phyloP scores from a whole-genome alignment of 2,888 invertebrate genomes.

The Drosophila robusta region DNA sequence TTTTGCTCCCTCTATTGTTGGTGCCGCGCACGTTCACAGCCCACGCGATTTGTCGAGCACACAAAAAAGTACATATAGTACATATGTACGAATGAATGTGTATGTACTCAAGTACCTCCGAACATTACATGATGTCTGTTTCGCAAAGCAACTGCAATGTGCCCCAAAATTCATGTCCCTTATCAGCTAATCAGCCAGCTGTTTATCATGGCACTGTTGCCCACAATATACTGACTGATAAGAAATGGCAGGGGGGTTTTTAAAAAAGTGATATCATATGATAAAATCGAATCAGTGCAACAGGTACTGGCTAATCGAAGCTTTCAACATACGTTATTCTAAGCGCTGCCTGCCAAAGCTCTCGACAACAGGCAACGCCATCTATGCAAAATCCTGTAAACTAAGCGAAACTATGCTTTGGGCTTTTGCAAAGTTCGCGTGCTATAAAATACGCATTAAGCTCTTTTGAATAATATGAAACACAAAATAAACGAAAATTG shows the following conservation, averaged over 20 bases:
- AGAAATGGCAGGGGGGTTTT: constrained; percentile 5
- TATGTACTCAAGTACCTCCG: background rate
- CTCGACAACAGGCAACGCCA: constrained; percentile 34
- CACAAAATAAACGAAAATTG: constrained; percentile 25
- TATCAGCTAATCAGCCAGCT: constrained; percentile 33
- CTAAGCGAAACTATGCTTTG: constrained; percentile 9
- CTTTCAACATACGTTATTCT: constrained; percentile 23
- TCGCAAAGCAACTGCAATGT: constrained; percentile 18
- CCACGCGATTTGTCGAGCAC: constrained; percentile 33
- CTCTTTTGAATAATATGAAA: constrained; percentile 14
- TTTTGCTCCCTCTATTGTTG: constrained; percentile 17
- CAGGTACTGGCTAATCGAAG: constrained; percentile 34
- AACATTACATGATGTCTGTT: constrained; percentile 6
- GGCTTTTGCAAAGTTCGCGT: constrained; percentile 23
- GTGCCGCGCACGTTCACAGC: constrained; percentile 40
- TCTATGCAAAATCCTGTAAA: constrained; percentile 44
- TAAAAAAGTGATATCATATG: constrained; percentile 1
- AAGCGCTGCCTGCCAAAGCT: constrained; percentile 38
- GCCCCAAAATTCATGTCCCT: background rate
- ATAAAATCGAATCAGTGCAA: constrained; percentile 13
- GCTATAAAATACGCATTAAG: constrained; percentile 37
- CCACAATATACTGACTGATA: constrained; percentile 23
- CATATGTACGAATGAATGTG: background rate
- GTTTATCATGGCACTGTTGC: constrained; percentile 24
- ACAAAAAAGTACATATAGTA: constrained; percentile 5